Conservation (phyloP, 2,888 invertebrate species). For the Orthosia gracilis region DNA sequence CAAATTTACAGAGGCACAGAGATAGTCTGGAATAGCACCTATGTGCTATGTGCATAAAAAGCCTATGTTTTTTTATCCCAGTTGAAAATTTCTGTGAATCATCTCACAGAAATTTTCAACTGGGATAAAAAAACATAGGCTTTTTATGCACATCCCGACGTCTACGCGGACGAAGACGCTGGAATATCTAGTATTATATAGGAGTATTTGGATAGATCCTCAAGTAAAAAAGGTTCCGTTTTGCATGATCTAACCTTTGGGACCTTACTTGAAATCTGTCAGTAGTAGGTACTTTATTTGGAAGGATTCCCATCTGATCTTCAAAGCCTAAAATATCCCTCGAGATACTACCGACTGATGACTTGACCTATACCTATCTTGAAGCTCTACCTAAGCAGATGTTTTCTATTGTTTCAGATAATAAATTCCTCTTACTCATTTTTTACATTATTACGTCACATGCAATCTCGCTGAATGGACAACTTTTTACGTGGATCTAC, state of each 20-base stretch:
- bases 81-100: too few species aligned
- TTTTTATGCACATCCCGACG: too few species aligned
- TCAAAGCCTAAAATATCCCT: not conserved
- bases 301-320: constrained; percentile 7
- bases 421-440: constrained; percentile 85
- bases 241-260: not conserved
- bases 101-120: too few species aligned
- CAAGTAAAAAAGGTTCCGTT: not conserved
- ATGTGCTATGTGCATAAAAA: too few species aligned
- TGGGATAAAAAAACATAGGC: too few species aligned
- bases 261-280: constrained; percentile 20
- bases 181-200: too few species aligned
- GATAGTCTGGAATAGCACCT: too few species aligned
- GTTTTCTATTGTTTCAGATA: constrained; percentile 76
- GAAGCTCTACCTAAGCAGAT: not conserved
- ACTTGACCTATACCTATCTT: constrained; percentile 4
- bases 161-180: too few species aligned
- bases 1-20: too few species aligned
- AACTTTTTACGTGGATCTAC: not conserved
- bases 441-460: constrained; percentile 80
- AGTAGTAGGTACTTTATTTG: not conserved
- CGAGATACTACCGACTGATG: not conserved
- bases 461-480: constrained; percentile 74
- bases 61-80: too few species aligned
- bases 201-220: not conserved